Base-by-base conservation (phyloP, 2,113 vertebrate genomes). In the Dendrocopos noguchii region DNA sequence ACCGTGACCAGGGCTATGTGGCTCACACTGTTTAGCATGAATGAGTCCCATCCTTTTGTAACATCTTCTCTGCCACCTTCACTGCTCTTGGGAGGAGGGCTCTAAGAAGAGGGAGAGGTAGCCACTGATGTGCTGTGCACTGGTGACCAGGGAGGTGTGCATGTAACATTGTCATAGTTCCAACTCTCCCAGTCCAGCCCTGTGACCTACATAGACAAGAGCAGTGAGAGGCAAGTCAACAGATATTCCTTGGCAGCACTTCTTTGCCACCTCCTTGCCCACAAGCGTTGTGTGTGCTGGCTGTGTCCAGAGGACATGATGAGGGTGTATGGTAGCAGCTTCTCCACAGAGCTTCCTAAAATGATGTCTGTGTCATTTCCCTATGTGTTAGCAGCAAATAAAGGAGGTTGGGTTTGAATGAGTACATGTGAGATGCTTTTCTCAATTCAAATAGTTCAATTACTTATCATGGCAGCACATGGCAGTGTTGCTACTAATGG, bases 101-200 rank as follows among this genome's bases (percentile, higher is more conserved):
- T 66, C 4, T 39, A 57, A 74, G 44, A 16, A 52, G 25, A 65
- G 7, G 29, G 12, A 66, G 19, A 33, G 36, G 71, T 50, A 59
- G 59, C 12, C 4, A 0, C 61, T 29, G 15, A 9, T 56, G 59
- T 60, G 34, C 1, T 1, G 29, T 39, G 68, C 20, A 1, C 28
- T 80, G 21, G 7, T 31, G 74, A 61, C 70, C 44, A 36, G 18
- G 39, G 50, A 68, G 4, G 3, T 8, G 21, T 39, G n/a, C 22
- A 7, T 53, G 78, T 42, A 39, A 22, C 5, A 11, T 18, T 42
- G 39, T 6, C 4, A 1, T 28, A 2, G 3, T 66, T 85, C 44
- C 77, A 80, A 53, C 21, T 47, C 10, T 83, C 53, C 27, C 64
- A 15, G 7, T 42, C 4, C 66, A 61, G 70, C 21, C 57, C 44